Base-by-base conservation (phyloP, 2,113 vertebrate genomes). In the Hippoglossus stenolepis region DNA sequence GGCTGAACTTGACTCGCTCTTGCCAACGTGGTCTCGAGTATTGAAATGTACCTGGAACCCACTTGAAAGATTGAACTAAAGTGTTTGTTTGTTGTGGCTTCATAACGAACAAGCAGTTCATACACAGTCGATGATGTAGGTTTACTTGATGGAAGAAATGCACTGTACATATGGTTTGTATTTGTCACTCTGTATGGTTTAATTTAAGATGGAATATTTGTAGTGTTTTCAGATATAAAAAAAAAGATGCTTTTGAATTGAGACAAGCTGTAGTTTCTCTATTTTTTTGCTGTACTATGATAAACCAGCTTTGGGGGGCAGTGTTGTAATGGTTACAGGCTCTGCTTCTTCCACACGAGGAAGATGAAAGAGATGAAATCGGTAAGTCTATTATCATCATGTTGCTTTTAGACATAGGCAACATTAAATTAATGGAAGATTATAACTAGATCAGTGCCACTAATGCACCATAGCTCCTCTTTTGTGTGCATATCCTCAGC, bases 1-100 rank as follows among this genome's bases (percentile, higher is more conserved):
- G 59, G 72, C 73, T 77, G 83, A 83, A 82, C 84, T 70, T 51
- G 79, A 85, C 66, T 70, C 10, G 26, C 53, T 84, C 57, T 40
- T 45, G 66, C 75, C 73, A 8, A 21, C 54, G 9, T 1, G 65
- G 63, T 17, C 10, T 51, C 10, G 75, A 86, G 75, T 53, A 49
- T 67, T 43, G 58, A 82, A 78, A 67, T 26, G 73, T 56, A 87
- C 93, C 93, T 94, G 94, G 94, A 91, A 93, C 78, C 63, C 91
- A 94, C 94, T 95, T 94, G 94, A 94, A 94, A 65, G 67, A 75
- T 24, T 43, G n/a, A 54, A 60, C 14, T 31, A 11, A 65, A 53
- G 35, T 40, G 51, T 72, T 18, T 47, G 4, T 72, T 38, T 47
- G 62, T 62, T 61, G 53, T 73, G 69, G 79, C 81, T 81, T 82